These are phyloP conservation scores for Rhegmatorhina hoffmannsi DNA, from an alignment of 2,113 vertebrate species.

Conservation along the genomic window DNA sequence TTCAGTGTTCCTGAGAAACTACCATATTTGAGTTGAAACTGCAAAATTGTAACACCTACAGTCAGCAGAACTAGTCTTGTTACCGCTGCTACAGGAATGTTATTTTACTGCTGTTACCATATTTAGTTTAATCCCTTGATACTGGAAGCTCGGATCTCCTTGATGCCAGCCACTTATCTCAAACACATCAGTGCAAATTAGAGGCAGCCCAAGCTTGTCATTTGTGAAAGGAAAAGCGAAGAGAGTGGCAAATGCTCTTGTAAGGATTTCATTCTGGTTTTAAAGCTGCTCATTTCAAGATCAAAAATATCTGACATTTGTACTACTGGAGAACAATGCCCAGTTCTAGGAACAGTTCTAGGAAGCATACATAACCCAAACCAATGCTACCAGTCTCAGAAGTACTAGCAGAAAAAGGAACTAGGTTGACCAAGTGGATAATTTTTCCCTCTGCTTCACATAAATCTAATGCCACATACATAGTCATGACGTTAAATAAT, in stretches of 20 bases:
- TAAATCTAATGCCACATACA: neutral
- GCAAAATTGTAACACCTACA: constrained; percentile 51
- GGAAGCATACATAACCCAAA: neutral
- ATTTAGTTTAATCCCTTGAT: neutral
- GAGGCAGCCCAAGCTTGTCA: neutral
- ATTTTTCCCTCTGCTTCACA: neutral
- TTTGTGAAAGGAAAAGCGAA: neutral
- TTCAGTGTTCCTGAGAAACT: constrained; percentile 42
- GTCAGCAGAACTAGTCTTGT: constrained; percentile 32
- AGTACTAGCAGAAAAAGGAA: neutral
- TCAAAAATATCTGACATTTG: neutral
- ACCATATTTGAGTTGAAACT: constrained; percentile 16
- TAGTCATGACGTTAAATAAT: neutral
- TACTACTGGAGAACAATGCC: neutral
- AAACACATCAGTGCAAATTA: neutral
- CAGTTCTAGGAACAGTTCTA: neutral
- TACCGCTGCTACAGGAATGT: constrained; percentile 31
- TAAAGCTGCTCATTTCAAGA: neutral
- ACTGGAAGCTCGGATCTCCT: constrained; percentile 34
- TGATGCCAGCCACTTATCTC: constrained; percentile 23
- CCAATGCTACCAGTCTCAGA: neutral
- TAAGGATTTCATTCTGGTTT: neutral
- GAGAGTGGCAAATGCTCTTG: neutral
- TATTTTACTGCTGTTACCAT: constrained; percentile 8
- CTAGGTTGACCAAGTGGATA: neutral